Evolutionary conservation across 2,797 vertebrate genomes (phyloP).

Genomic region (Echiichthys vipera): DNA sequence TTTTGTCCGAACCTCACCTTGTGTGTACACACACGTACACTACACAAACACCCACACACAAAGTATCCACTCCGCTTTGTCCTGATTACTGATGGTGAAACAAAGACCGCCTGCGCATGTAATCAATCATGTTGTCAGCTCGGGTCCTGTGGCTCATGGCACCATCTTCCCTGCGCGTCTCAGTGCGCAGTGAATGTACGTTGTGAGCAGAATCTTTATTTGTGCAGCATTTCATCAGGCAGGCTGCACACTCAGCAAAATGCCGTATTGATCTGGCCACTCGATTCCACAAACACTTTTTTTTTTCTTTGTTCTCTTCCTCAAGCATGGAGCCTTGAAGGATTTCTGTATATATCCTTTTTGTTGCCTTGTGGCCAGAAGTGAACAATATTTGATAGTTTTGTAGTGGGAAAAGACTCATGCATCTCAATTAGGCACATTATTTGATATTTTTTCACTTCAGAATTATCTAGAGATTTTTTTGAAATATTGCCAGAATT

Average conservation of each 20-base stretch:
- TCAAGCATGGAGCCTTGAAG: slow-evolving; percentile 13
- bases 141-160: slow-evolving; percentile 48
- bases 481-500: not conserved
- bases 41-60: slow-evolving; percentile 25
- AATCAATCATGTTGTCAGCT: slow-evolving; percentile 79
- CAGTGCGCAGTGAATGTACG: slow-evolving; percentile 34
- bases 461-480: not conserved
- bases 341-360: slow-evolving; percentile 6
- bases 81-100: slow-evolving; percentile 62
- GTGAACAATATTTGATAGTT: not conserved
- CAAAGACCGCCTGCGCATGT: slow-evolving; percentile 70
- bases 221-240: slow-evolving; percentile 70
- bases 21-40: slow-evolving; percentile 5
- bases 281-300: slow-evolving; percentile 48
- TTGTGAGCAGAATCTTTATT: slow-evolving; percentile 69
- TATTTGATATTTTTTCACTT: not conserved
- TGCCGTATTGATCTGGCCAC: slow-evolving; percentile 68
- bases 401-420: too few species aligned
- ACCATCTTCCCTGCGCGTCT: slow-evolving; percentile 35
- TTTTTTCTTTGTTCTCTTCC: slow-evolving; percentile 62
- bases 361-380: not conserved
- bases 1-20: slow-evolving; percentile 55
- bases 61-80: slow-evolving; percentile 55
- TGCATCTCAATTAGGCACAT: not conserved
- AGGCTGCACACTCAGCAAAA: slow-evolving; percentile 75